Base-by-base conservation (phyloP, 2,113 vertebrate species). In the Shinisaurus crocodilurus region DNA sequence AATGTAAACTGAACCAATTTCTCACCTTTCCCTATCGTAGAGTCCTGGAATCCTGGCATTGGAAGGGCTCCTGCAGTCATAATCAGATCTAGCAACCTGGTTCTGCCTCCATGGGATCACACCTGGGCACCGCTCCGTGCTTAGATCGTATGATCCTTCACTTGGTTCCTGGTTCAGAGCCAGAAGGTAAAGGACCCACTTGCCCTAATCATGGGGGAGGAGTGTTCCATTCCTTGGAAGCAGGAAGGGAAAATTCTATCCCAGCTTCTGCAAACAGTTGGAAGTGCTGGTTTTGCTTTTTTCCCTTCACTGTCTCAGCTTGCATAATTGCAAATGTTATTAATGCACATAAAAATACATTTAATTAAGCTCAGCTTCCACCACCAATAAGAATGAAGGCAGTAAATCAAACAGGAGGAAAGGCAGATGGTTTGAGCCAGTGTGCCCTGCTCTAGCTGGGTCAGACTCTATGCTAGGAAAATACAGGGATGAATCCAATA, bases 331-430 rank as follows among this genome's bases (percentile, higher is more conserved):
- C 48, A 69, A 84, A 69, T 25, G 7, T 67, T 77, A 85, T 82
- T 93, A 93, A 90, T 37, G 72, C 60, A 16, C 16, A 34, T 69
- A n/a, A 54, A 92, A 94, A 76, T 8, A 40, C 25, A 70, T 3
- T 0, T 48, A 63, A 94, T 91, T 88, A 83, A 93, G 54, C 88
- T 65, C 5, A 0, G 43, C 87, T 83, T n/a, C 75, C 76, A 60
- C 7, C 1, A 3, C 48, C 37, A 4, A 67, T 82, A 72, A 1
- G 80, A 93, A 92, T 54, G 84, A 79, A 65, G 86, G 89, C 72
- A 1, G 54, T 63, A 83, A 93, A 94, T 67, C 89, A 92, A 88
- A 43, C 72, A 54, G 40, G 77, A 91, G 48, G 83, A 23, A 57
- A 86, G 27, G 50, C 37, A 34, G 67, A 84, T 34, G 84, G 75